Base-by-base conservation (phyloP, 2,113 vertebrate genomes). In the Rhagologus leucostigma region DNA sequence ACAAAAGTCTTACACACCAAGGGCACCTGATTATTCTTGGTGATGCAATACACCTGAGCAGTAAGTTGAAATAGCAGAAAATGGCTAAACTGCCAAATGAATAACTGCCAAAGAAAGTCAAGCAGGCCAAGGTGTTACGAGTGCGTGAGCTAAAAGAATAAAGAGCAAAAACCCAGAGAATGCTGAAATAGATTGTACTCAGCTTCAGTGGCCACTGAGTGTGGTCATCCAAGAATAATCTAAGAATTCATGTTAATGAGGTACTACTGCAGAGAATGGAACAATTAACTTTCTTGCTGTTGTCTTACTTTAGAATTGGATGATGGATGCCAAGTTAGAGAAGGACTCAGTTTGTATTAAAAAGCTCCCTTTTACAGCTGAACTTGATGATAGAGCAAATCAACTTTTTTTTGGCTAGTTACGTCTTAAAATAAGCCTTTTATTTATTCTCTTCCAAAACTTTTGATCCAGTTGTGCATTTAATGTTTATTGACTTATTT, bases 1-100 rank as follows among this genome's bases (percentile, higher is more conserved):
- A 68, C 5, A 6, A 39, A 73, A 82, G 19, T 24, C 14, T 41
- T 35, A 23, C 5, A 41, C 17, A 65, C 2, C 0, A 0, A 59
- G 19, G 44, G 7, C 19, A 64, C 9, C 32, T 15, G 10, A 8
- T 63, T 57, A 19, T 62, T 76, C 26, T 81, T 32, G 16, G 11
- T 44, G 44, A 32, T 77, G 24, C 49, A 39, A 8, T 64, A 10
- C 32, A 44, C 16, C 24, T 53, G 13, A 41, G 19, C 12, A 41
- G 17, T n/a, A 27, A 27, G 4, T 5, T 70, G 56, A 42, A 50
- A 10, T n/a, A 62, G 30, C 41, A 70, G 41, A 79, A 91, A 70
- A 74, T 23, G 6, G 17, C 65, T 60, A 5, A 64, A 30, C 44
- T 69, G 56, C 24, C 20, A 7, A 27, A 11, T 47, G 3, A 84